These are phyloP conservation scores for Carettochelys insculpta DNA, from an alignment of 2,113 vertebrate genomes.

Conservation along the genomic window DNA sequence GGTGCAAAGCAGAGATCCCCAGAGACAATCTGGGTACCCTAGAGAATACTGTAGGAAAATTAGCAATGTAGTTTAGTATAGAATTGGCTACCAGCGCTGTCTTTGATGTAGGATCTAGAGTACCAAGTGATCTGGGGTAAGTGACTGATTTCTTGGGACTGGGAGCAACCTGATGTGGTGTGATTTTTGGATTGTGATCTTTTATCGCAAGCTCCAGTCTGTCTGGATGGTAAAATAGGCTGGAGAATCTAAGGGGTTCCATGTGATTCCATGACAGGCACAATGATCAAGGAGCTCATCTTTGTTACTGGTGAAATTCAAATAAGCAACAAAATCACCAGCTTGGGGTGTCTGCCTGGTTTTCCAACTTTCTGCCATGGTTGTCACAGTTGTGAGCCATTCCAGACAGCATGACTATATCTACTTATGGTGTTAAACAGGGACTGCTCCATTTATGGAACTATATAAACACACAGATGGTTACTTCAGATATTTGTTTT, in stretches of 20 bases:
- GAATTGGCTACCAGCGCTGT: background rate
- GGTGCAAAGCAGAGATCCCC: background rate
- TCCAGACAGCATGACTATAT: background rate
- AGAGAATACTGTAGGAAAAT: background rate
- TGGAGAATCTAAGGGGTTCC: background rate
- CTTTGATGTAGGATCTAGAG: background rate
- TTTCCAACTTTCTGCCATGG: background rate
- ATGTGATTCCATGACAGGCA: background rate
- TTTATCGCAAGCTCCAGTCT: background rate
- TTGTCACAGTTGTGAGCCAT: background rate
- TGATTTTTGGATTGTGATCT: background rate
- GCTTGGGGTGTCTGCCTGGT: background rate
- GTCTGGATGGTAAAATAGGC: background rate
- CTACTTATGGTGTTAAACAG: background rate
- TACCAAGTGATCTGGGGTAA: background rate
- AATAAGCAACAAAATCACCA: background rate
- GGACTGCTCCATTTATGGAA: background rate
- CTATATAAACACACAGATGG: background rate
- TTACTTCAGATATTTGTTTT: conserved; percentile 17
- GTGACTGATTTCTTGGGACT: background rate
- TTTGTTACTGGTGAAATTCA: background rate
- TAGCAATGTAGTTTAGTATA: background rate
- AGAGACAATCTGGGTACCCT: background rate
- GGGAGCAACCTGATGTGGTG: background rate
- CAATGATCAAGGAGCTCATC: background rate